Percentiles rank a stretch among this genome's conserved stretches.
phyloP scores from a whole-genome alignment of 92 coral and sea anemone species.

The Palythoa grandis region DNA sequence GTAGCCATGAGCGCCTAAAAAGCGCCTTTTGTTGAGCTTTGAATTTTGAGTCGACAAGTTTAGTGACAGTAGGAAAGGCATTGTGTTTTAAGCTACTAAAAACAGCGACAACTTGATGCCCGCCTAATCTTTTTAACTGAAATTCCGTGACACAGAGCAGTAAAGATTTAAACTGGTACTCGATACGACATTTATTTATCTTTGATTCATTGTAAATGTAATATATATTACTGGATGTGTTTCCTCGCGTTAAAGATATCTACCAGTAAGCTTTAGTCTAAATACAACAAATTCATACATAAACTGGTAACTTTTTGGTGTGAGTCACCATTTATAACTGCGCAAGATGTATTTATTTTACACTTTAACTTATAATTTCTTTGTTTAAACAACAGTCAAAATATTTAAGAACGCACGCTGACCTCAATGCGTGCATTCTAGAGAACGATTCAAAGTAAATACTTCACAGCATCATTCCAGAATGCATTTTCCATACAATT shows the following conservation, averaged over 20 bases:
- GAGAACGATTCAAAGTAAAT: background rate
- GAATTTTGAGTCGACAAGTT: too few species aligned
- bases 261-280: constrained; percentile 22
- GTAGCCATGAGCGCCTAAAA: too few species aligned
- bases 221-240: constrained; percentile 43
- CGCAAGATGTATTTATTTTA: constrained; percentile 18
- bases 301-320: constrained; percentile 12
- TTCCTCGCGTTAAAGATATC: constrained; percentile 8
- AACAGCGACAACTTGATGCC: too few species aligned
- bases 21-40: too few species aligned
- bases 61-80: too few species aligned
- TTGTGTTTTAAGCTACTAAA: too few species aligned
- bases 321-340: constrained; percentile 22
- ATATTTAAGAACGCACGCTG: constrained; percentile 6
- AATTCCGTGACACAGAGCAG: too few species aligned
- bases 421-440: constrained; percentile 6
- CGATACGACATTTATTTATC: constrained; percentile 27
- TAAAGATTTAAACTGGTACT: too few species aligned
- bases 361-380: constrained; percentile 38
- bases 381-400: constrained; percentile 3
- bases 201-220: constrained; percentile 34
- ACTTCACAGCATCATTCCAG: constrained; percentile 1
- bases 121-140: too few species aligned
- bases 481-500: constrained; percentile 21
- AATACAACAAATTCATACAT: constrained; percentile 18